Base-by-base conservation (phyloP, 2,113 vertebrate species). In the Picathartes gymnocephalus region DNA sequence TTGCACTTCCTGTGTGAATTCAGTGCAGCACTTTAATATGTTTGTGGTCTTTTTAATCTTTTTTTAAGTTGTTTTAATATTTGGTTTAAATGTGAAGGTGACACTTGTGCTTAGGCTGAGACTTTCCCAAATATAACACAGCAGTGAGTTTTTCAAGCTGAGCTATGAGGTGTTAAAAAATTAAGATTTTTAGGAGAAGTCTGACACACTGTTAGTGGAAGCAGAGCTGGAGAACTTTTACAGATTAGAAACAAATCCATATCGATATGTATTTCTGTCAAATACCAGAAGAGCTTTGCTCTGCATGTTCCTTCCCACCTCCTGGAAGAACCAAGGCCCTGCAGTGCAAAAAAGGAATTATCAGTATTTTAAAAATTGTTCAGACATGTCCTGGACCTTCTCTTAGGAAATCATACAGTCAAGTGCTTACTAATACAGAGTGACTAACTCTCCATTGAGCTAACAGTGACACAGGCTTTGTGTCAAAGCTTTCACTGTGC, bases 341-440 rank as follows among this genome's bases (percentile, higher is more conserved):
- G 54, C 74, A 94, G 60, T 15, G 6, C 92, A 79, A 39, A 95
- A 71, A 92, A 86, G 74, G 88, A 91, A 87, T 96, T 94, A 30
- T 94, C 11, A 37, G 47, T 93, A 86, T 95, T 96, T 90, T 68
- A 88, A 76, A 90, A 90, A 83, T 37, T 90, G 94, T 96, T 93
- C 91, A 94, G 95, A 92, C 97, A 84, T 74, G 94, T 88, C 53
- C 84, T 83, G 33, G 30, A 70, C 71, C 48, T 86, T 93, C 92
- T 92, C 58, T 92, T 95, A 94, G 60, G 95, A 96, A 97, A 92
- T 84, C n/a, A 58, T 56, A 68, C 48, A 73, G 30, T 73, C 84
- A 93, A 77, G 58, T 80, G 66, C 68, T 92, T 96, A 81, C 53
- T 95, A 96, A 94, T 69, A 31, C 73, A 72, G 33, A 73, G 58